Base-by-base conservation (phyloP, 1,140 invertebrate genomes). In the Danaus plexippus region DNA sequence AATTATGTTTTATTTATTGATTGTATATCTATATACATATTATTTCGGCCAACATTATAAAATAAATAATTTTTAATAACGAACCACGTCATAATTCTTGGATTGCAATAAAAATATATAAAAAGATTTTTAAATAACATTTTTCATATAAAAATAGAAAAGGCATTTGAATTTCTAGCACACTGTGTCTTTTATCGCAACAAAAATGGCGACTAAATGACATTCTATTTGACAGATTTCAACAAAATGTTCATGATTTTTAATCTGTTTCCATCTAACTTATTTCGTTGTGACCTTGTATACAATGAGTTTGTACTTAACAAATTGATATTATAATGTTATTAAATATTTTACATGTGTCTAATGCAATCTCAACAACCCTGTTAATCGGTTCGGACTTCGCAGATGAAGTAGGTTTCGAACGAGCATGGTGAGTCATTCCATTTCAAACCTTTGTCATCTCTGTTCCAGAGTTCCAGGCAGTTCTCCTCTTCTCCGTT, bases 401-500 rank as follows among this genome's bases (percentile, higher is more conserved):
- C 95, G 82, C 95, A 97, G 13, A 97, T 93, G 78, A 97, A 97
- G 84, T 91, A 96, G 1, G 95, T 96, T 88, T 96, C 95, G 73
- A 96, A 96, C 56, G 94, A 96, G 80, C 95, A 96, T 0, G 95
- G 95, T 1, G 95, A 95, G 80, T 96, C 95, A 83, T 97, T 96
- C 95, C 95, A 97, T 77, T 96, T 96, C 8, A 96, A 84, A 0
- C 95, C 95, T 85, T 96, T 96, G 48, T 94, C 95, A 71, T 96
- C 95, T 61, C 95, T 89, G 87, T 97, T 96, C 95, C 95, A 97
- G 9, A 97, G 83, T 84, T 96, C 95, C 64, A 97, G 73, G 71
- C 95, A 97, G 77, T 96, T 95, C 77, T 97, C 95, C 75, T 96
- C 94, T 85, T 97, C 95, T 0, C 95, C 95, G 71, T 96, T 96